Conservation (phyloP, 2,113 vertebrate species). For the Dascyllus trimaculatus region DNA sequence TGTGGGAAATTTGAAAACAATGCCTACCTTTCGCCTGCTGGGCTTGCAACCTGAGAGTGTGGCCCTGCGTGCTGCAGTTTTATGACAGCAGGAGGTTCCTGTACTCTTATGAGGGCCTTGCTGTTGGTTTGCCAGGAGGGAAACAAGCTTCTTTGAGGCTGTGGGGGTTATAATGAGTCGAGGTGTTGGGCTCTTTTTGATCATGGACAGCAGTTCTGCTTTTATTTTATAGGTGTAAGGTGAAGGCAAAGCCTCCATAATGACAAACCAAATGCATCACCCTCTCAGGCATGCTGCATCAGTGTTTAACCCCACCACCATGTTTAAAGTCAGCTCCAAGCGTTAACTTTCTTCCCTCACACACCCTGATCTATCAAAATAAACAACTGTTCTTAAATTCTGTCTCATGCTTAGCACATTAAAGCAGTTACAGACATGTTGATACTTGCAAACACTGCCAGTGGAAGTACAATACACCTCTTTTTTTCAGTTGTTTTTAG, state of each 20-base stretch:
- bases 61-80: background rate
- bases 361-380: background rate
- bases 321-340: background rate
- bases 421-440: background rate
- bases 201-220: background rate
- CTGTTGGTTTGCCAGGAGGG: background rate
- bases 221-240: background rate
- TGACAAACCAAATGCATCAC: too few relatives aligned
- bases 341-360: background rate
- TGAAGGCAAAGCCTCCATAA: too few relatives aligned
- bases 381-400: background rate
- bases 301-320: background rate
- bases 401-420: background rate
- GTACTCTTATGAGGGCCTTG: background rate
- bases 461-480: background rate
- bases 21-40: background rate
- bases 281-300: background rate
- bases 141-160: background rate
- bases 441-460: background rate
- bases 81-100: background rate
- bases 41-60: background rate
- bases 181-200: background rate
- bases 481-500: background rate
- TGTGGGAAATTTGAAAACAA: background rate
- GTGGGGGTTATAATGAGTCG: background rate